Conservation (phyloP, 2,888 invertebrate species). For the Nymphalis polychloros region DNA sequence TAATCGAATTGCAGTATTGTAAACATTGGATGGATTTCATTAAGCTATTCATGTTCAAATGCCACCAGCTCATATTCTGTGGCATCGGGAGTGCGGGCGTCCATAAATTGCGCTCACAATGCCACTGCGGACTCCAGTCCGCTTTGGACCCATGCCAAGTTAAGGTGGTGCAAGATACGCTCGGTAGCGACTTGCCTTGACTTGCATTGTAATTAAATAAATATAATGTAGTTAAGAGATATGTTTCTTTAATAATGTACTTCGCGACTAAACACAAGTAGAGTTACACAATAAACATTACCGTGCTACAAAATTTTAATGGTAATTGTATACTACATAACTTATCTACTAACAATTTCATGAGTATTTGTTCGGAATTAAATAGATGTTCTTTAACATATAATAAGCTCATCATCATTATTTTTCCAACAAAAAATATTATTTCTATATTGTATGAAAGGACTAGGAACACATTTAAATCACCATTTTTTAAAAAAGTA, state of each 20-base stretch:
- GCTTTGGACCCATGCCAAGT: constrained; percentile 50
- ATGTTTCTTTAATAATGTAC: too few species aligned
- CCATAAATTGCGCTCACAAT: constrained; percentile 50
- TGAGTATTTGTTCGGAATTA: too few species aligned
- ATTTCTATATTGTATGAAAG: too few species aligned
- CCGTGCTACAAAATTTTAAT: neutral
- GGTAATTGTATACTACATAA: too few species aligned
- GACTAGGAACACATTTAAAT: too few species aligned
- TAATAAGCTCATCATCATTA: neutral
- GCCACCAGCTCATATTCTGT: constrained; percentile 29
- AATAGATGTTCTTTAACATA: neutral
- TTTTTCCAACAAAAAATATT: too few species aligned
- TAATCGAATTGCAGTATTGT: neutral
- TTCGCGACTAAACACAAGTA: too few species aligned
- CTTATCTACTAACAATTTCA: too few species aligned
- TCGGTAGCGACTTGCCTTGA: constrained; percentile 24
- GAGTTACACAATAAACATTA: neutral
- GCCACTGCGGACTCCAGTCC: constrained; percentile 42
- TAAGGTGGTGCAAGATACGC: constrained; percentile 22
- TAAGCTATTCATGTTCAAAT: constrained; percentile 32
- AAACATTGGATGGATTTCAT: constrained; percentile 19
- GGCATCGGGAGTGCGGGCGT: constrained; percentile 46
- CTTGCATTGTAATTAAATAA: neutral
- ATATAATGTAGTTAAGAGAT: neutral
- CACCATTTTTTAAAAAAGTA: too few species aligned